Evolutionary conservation across 2,797 vertebrate genomes (phyloP), one percentile per base, ranked within the genome.

Genomic region (Macropus fuliginosus): DNA sequence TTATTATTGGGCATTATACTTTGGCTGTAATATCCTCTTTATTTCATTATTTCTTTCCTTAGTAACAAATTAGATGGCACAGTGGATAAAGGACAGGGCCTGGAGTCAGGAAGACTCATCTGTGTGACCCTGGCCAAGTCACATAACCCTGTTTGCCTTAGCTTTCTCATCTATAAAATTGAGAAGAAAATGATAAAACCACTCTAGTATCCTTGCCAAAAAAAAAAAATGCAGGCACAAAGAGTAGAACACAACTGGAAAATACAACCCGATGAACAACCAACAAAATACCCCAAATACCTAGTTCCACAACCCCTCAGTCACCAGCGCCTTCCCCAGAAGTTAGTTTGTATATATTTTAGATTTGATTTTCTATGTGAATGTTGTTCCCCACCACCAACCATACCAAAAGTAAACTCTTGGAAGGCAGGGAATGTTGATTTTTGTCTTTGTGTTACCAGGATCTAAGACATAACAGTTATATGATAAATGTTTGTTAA

Each of bases 21-120:
- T 56, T 92, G 94, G 29, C 54, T 95, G 11, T 92, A 90, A 92
- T 59, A 31, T 24, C 59, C 66, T 92, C 89, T 54, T 4, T 91
- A 81, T 62, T 95, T 97, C 24, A 96, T 93, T 40, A 92, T 95
- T 74, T 92, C 34, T 95, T 95, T 96, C 90, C 62, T 92, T 92
- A 66, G 62, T 16, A 96, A 90, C 11, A 96, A 93, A 96, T 3
- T 81, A 81, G 18, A 21, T 81, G n/a, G n/a, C 5, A 21, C 5
- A 74, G 18, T 74, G 34, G 34, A 62, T 62, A 34, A 62, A 34
- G 12, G 5, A 28, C 59, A 66, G 59, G 34, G 5, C 14, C 16
- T 40, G 11, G n/a, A 74, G 66, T 74, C 74, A 81, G 74, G 91
- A 91, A 74, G 93, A 40, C 56, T 93, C 56, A 62, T 91, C 94